Evolutionary conservation across 2,797 vertebrate genomes (phyloP), one percentile per base, ranked within the genome.

Genomic region (Neosalanx taihuensis): DNA sequence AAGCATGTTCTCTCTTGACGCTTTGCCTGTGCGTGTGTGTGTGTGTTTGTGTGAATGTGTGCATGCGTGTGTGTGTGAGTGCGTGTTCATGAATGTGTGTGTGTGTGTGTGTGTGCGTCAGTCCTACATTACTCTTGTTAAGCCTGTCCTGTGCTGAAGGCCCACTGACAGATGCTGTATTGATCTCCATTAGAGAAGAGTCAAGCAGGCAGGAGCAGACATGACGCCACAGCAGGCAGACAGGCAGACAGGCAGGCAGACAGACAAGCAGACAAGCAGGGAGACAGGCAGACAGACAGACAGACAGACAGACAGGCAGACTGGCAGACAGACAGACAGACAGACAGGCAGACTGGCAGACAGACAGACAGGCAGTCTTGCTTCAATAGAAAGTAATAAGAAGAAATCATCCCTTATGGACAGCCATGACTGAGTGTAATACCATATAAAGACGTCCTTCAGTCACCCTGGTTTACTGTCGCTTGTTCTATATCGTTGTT

Each of bases 141-240:
- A 84, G 83, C 81, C 81, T 82, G 86, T 83, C 86, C 81, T 70
- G 72, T 73, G 58, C 85, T 83, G 89, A 89, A 85, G 85, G 85
- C 86, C 87, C 85, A 81, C 86, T 76, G 87, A 89, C 86, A 90
- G 87, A 89, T 87, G 85, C 81, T 84, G 59, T 90, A 92, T 92
- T 90, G 91, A 92, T 92, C 88, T 86, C 86, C 87, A 88, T 90
- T 90, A 89, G 85, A 85, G 73, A 75, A 82, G 89, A 90, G 89
- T 89, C 89, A 86, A 84, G 75, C 78, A 86, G 89, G 85, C 90
- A 88, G 85, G 84, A 26, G 82, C 81, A 78, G 81, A 87, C 88
- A 86, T 89, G 83, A 90, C 88, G 85, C 86, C 89, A 90, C 89
- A 79, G 67, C 85, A 83, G 85, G 88, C 60, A 62, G 26, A 31